Evolutionary conservation across 2,888 invertebrate genomes (phyloP), one percentile per base, ranked within the genome.

Genomic region (Chydorus sphaericus): DNA sequence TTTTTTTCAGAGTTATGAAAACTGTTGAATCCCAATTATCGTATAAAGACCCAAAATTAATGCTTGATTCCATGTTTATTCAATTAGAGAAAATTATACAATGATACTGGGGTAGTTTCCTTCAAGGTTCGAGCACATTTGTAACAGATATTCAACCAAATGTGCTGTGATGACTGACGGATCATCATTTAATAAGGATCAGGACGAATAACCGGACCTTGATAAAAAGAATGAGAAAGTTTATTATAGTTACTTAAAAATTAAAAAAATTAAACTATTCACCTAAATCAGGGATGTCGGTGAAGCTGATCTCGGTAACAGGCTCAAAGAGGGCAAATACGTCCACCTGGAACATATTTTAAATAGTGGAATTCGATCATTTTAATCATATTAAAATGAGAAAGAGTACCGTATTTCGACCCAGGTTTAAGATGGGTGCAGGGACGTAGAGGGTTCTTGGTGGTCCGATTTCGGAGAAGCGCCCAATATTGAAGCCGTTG

Each of bases 401-500:
- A n/a, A n/a, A n/a, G n/a, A n/a, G n/a, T 55, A 55, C 55, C 7
- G 48, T 55, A 23, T 57, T 57, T 26, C 48, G 30, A 16, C 57
- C 57, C 8, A n/a, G 16, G 11, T 38, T 48, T 14, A 57, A 29
- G 23, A 57, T 31, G 3, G 57, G 57, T 7, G 57, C 57, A 10
- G 57, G 57, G 14, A 57, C 55, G 50, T 57, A 57, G 11, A 57
- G 50, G 26, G 55, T 55, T 49, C 49, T 29, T 10, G 50, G 26
- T 14, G 57, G 57, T 11, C 57, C 57, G 8, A 57, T 31, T 10
- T 31, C 37, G 26, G 49, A 55, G 38, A 33, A 57, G 8, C 57
- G 48, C 11, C 57, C 57, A 7, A 57, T 10, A 28, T 57, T 57
- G 31, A 57, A 57, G 10, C 57, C 57, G 29, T 57, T 57, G 23